phyloP scores from a whole-genome alignment of 2,888 invertebrate genomes.

The Shargacucullia verbasci region DNA sequence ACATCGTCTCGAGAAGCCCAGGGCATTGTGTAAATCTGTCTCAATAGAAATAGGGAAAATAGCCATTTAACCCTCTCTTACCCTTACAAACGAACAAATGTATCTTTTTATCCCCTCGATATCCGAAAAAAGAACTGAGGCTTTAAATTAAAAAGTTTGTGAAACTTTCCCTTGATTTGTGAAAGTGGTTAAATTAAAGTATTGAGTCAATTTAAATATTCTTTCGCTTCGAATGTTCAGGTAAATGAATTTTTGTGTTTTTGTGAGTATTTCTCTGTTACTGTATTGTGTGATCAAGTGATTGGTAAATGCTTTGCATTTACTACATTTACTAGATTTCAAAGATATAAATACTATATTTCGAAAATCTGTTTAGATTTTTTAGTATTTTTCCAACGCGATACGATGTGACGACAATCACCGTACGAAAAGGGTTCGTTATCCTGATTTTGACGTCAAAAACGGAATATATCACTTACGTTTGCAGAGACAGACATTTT shows the following conservation, averaged over 20 bases:
- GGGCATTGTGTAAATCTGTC: conserved; percentile 79
- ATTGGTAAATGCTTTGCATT: too few species aligned
- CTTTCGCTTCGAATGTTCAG: conserved; percentile 11
- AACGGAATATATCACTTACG: too few species aligned
- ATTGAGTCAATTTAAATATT: conserved; percentile 40
- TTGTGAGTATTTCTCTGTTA: conserved; percentile 17
- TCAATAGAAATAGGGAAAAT: conserved; percentile 74
- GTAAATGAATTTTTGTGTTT: conserved; percentile 18
- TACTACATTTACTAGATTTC: too few species aligned
- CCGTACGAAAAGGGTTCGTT: too few species aligned
- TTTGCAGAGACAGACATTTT: too few species aligned
- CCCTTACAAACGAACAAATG: conserved; percentile 66
- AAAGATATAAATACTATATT: too few species aligned
- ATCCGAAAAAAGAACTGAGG: conserved; percentile 54
- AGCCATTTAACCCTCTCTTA: conserved; percentile 75
- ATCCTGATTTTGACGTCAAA: too few species aligned
- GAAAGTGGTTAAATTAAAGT: conserved; percentile 52
- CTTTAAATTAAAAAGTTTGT: conserved; percentile 57
- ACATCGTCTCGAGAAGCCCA: conserved; percentile 67
- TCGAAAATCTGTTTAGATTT: too few species aligned
- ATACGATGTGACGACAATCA: too few species aligned
- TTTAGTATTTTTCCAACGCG: too few species aligned
- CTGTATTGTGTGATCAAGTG: not conserved
- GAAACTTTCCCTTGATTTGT: conserved; percentile 56
- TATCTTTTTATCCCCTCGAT: conserved; percentile 68